These are phyloP conservation scores for Hassar affinis DNA, from an alignment of 2,113 vertebrate species.

Conservation along the genomic window DNA sequence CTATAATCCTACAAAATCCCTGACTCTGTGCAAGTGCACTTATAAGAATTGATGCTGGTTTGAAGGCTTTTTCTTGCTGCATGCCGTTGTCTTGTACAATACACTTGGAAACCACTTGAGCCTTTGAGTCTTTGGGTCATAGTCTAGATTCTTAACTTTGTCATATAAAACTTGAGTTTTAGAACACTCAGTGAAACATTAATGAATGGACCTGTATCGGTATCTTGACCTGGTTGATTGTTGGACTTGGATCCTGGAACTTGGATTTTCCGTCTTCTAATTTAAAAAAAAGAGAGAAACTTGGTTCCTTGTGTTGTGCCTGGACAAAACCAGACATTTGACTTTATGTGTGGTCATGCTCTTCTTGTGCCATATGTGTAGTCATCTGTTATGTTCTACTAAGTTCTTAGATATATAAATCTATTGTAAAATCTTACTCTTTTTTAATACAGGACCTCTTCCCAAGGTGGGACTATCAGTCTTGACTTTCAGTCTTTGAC, in stretches of 20 bases:
- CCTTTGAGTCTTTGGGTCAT: not conserved
- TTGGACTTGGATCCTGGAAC: not conserved
- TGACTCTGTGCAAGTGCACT: too few species aligned
- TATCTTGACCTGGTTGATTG: not conserved
- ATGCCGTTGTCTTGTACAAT: not conserved
- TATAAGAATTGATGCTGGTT: too few species aligned
- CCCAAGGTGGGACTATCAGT: not conserved
- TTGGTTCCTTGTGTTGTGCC: not conserved
- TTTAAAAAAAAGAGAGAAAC: not conserved
- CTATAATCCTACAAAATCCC: too few species aligned
- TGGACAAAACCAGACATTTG: not conserved
- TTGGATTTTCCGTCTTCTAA: not conserved
- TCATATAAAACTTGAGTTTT: not conserved
- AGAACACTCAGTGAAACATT: not conserved
- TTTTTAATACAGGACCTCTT: conserved; percentile 17
- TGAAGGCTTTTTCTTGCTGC: not conserved
- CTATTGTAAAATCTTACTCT: conserved; percentile 8
- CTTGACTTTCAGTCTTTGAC: conserved; percentile 5
- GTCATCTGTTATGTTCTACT: not conserved
- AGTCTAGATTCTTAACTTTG: not conserved
- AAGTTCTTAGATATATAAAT: not conserved
- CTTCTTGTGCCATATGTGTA: not conserved
- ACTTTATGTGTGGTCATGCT: not conserved
- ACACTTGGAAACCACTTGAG: not conserved
- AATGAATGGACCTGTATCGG: not conserved